Evolutionary conservation across 2,113 vertebrate species (phyloP).

Genomic region (Haliaeetus leucogaster): DNA sequence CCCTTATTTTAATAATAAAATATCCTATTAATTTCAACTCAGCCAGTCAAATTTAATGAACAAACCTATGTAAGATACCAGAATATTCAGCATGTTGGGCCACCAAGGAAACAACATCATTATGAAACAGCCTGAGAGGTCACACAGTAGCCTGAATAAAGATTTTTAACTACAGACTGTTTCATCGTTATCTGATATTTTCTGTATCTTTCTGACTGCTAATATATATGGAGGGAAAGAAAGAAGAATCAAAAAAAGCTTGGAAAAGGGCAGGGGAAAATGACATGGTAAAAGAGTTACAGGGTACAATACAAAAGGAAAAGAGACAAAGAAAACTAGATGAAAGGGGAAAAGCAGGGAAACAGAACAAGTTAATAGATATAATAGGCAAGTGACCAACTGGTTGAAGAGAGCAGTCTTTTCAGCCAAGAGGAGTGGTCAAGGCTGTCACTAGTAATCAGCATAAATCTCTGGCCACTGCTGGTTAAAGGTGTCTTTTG

Average conservation of each 20-base stretch:
- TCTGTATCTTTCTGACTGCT: background rate
- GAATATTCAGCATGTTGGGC: background rate
- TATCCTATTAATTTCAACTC: background rate
- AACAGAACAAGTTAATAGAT: background rate
- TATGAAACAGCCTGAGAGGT: background rate
- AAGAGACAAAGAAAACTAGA: background rate
- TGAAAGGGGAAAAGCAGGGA: background rate
- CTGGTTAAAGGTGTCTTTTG: background rate
- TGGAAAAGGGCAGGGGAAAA: background rate
- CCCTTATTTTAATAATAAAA: background rate
- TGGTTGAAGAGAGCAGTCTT: background rate
- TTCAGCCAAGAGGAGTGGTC: background rate
- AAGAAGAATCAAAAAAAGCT: background rate
- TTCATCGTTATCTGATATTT: background rate
- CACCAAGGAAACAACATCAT: background rate
- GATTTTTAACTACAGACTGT: background rate
- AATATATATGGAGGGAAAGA: background rate
- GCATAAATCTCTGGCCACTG: background rate
- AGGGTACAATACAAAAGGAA: background rate
- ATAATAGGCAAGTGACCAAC: background rate
- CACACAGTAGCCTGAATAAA: background rate
- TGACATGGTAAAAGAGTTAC: background rate
- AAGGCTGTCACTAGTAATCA: rapidly evolving
- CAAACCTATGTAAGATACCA: background rate
- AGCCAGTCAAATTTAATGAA: background rate